A percentile compares a stretch with the other conserved stretches of the same genome.
Conservation (phyloP, 2,888 invertebrate species). For the Sycophila texana region DNA sequence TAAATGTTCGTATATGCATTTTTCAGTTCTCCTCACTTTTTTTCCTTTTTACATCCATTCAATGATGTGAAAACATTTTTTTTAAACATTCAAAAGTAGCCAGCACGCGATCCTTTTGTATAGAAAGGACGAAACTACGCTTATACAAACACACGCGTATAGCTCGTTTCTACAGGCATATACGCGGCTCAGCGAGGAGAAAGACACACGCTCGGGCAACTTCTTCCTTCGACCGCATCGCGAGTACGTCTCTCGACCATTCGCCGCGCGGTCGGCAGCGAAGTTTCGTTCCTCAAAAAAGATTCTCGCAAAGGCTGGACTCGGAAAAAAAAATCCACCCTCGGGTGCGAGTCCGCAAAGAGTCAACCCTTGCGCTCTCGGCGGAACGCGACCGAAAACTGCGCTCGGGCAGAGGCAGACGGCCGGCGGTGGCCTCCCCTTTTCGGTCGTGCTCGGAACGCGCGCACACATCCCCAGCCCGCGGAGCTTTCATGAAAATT, state of each 20-base stretch:
- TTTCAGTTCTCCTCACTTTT: too few relatives aligned
- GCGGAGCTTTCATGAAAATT: constrained; percentile 65
- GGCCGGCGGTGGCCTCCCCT: not conserved
- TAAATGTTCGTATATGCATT: not conserved
- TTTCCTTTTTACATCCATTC: too few relatives aligned
- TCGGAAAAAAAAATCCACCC: not conserved
- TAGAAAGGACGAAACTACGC: not conserved
- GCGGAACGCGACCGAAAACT: constrained; percentile 20
- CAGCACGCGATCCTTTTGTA: not conserved
- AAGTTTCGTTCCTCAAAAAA: constrained; percentile 18
- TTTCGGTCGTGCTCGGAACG: not conserved
- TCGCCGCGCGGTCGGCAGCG: not conserved
- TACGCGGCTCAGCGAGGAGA: not conserved
- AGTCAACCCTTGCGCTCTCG: constrained; percentile 37
- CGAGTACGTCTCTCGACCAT: too few relatives aligned
- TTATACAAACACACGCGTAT: not conserved
- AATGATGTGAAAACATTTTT: too few relatives aligned
- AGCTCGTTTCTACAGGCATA: too few relatives aligned
- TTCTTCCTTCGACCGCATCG: not conserved
- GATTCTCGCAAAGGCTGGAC: not conserved
- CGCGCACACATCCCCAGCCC: not conserved
- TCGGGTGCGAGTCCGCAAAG: not conserved
- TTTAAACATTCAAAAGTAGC: too few relatives aligned
- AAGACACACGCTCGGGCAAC: not conserved
- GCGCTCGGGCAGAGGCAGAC: constrained; percentile 1